Base-by-base conservation (phyloP, 2,113 vertebrate species). In the Chaetodon trifascialis region DNA sequence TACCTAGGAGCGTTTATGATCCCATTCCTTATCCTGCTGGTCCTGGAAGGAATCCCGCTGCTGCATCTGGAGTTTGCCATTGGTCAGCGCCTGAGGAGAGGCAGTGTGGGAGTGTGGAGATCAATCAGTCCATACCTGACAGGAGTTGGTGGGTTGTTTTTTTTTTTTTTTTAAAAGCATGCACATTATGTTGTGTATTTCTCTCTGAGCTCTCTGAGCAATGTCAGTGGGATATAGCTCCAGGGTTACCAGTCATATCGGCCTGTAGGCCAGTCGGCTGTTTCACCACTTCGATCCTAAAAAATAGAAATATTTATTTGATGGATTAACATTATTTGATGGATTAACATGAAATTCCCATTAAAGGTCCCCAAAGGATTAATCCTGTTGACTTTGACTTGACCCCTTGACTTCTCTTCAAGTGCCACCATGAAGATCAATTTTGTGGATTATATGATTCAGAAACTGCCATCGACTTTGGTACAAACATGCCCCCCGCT, bases 1-100 rank as follows among this genome's bases (percentile, higher is more conserved):
- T 44, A 4, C 25, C 85, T 86, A 99, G 98, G 98, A 49, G 98
- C 98, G 0, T 99, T 99, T 73, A 99, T 99, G 97, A 99, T 99
- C 70, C 98, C 98, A 0, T 99, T 99, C 89, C 96, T 99, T 64
- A 97, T 99, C 89, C 95, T 99, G 73, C 90, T 99, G 79, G 95
- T 99, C 2, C 83, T 99, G 90, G 98, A 99, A 92, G 98, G 98
- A 19, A 90, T 99, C 55, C 98, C 98, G 0, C 86, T 99, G 81
- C 95, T 99, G 72, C 86, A 97, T 80, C 95, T 99, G 85, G 98
- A 99, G 94, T 99, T 99, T 66, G 98, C 98, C 64, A 97, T 99
- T 0, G 98, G 98, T 1, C 98, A 99, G 90, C 95, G 98, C 44
- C 94, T 99, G 65, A 95, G 98, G 65, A 97, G 93, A 77, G 97